Evolutionary conservation across 2,113 vertebrate species (phyloP).

Genomic region (Thinocorus orbignyianus): DNA sequence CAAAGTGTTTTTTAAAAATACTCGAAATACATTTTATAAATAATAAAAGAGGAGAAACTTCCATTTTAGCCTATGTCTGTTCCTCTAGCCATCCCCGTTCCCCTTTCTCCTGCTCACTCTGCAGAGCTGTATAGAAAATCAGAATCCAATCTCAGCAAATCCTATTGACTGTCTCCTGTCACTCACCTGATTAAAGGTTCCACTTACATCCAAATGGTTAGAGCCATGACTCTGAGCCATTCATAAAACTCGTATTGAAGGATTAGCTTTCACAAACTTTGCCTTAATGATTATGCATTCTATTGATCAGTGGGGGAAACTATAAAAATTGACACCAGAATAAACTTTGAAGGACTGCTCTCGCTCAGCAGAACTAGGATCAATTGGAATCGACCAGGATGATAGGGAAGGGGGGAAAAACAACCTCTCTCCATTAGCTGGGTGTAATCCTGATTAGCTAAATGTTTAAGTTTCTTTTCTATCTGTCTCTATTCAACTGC

Average conservation of each 20-base stretch:
- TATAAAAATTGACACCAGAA: constrained; percentile 88
- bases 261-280: constrained; percentile 81
- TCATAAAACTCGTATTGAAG: constrained; percentile 81
- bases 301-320: constrained; percentile 78
- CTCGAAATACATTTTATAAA: constrained; percentile 56
- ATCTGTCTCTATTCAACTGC: background rate
- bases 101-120: constrained; percentile 19
- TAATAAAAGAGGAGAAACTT: constrained; percentile 57
- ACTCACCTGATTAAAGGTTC: constrained; percentile 78
- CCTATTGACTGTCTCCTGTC: constrained; percentile 71
- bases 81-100: background rate
- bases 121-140: constrained; percentile 47
- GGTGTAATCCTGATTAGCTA: constrained; percentile 56
- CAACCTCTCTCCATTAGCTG: constrained; percentile 72
- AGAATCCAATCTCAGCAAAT: constrained; percentile 60
- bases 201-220: constrained; percentile 75
- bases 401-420: background rate
- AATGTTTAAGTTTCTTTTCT: constrained; percentile 3
- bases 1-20: constrained; percentile 55
- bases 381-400: constrained; percentile 77
- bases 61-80: constrained; percentile 23
- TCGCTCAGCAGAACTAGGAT: constrained; percentile 72
- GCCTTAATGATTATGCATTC: constrained; percentile 79
- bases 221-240: constrained; percentile 71
- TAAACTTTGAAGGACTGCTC: constrained; percentile 82